Conservation (phyloP, 2,113 vertebrate genomes). For the Petrocephalus zakoni region DNA sequence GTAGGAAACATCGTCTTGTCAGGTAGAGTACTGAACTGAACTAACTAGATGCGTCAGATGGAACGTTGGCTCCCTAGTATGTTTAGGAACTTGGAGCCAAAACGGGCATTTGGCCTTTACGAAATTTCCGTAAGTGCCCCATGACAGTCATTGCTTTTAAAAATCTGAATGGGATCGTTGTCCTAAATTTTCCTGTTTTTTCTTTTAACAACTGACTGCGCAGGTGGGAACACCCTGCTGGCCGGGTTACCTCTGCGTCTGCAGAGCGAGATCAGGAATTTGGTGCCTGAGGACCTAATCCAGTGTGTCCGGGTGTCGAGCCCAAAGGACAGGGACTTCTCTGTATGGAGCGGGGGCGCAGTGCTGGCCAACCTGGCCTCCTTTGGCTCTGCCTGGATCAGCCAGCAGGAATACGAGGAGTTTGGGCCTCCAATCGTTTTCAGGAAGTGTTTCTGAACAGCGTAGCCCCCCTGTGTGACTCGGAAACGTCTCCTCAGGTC, state of each 20-base stretch:
- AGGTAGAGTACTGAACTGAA: constrained; percentile 41
- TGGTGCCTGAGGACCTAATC: constrained; percentile 37
- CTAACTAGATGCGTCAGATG: not conserved
- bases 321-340: constrained; percentile 52
- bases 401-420: constrained; percentile 57
- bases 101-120: not conserved
- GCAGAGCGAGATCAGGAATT: constrained; percentile 44
- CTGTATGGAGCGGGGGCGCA: constrained; percentile 61
- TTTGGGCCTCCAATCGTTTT: constrained; percentile 56
- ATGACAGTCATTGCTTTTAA: not conserved
- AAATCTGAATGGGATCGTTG: not conserved
- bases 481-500: not conserved
- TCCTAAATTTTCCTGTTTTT: not conserved
- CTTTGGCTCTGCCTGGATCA: constrained; percentile 56
- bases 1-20: constrained; percentile 60
- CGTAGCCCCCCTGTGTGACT: not conserved
- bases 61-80: not conserved
- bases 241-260: constrained; percentile 54
- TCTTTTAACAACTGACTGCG: not conserved
- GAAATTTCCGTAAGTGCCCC: not conserved
- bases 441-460: constrained; percentile 64
- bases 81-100: not conserved
- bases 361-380: constrained; percentile 48
- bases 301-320: constrained; percentile 45
- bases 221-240: constrained; percentile 65